Base-by-base conservation (phyloP, 2,113 vertebrate genomes). In the Dromaius novaehollandiae region DNA sequence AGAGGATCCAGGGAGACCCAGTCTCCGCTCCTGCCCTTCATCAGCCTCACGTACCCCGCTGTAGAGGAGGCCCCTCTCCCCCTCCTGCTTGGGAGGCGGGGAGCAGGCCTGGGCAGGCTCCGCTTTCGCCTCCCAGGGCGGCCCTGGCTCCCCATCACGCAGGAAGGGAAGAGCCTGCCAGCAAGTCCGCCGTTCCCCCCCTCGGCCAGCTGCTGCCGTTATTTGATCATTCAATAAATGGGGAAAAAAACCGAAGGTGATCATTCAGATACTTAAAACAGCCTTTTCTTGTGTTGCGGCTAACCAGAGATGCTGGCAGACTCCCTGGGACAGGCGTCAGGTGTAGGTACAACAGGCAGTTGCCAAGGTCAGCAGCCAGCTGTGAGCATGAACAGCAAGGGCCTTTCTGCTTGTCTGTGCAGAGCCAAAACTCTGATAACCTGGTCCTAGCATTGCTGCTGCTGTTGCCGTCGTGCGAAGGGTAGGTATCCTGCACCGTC, bases 401-500 rank as follows among this genome's bases (percentile, higher is more conserved):
- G 19, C 2, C 1, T 18, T 65, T 61, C 36, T 48, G 70, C 55
- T 84, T 19, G 61, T 86, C 48, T 30, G 12, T 6, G 56, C 21
- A 42, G 18, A 51, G n/a, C 6, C 64, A 69, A 56, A 88, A 46
- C 25, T 46, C 6, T 19, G 18, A 25, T 19, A 8, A 70, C 30
- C 22, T 26, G 38, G 30, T 6, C 19, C 68, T 73, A 17, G 13
- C 12, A 42, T 48, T 81, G n/a, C 32, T 85, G 56, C 58, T 71
- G 58, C 34, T 78, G 24, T n/a, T 90, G 73, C 26, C 32, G 28
- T 51, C 22, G 13, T 44, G 36, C 44, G 61, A 89, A 75, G 38
- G 2, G 0, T 7, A 14, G 34, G n/a, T 28, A 36, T 22, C 6
- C 4, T 38, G 26, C 4, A 51, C 11, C 6, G 13, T 78, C 11